Evolutionary conservation across 2,888 invertebrate species (phyloP).

Genomic region (Phaedon cochleariae): DNA sequence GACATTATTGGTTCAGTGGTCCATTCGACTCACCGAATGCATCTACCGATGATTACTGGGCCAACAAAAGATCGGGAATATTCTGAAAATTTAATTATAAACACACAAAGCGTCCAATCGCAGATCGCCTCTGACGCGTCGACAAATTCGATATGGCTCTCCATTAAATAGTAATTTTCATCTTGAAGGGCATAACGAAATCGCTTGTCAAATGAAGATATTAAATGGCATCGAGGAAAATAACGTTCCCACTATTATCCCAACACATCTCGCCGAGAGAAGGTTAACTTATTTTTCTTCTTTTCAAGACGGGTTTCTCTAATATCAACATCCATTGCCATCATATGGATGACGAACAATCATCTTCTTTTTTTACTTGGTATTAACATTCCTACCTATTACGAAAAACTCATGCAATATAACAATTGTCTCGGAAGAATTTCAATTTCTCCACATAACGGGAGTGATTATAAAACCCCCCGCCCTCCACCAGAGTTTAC

Average conservation of each 20-base stretch:
- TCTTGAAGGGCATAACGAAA: conserved; percentile 38
- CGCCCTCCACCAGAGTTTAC: no score
- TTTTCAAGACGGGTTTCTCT: conserved; percentile 5
- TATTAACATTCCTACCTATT: no score
- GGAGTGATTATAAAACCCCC: no score
- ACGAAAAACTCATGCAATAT: no score
- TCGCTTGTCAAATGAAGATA: conserved; percentile 44
- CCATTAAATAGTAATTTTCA: conserved; percentile 33
- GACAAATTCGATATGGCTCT: conserved; percentile 30
- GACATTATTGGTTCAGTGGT: not conserved
- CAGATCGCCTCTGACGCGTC: conserved; percentile 23
- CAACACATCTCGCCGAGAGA: conserved; percentile 8
- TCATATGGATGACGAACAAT: no score
- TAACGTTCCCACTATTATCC: conserved; percentile 11
- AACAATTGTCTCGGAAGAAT: no score
- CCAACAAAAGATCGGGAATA: conserved; percentile 19
- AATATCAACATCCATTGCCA: not conserved
- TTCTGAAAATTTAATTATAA: conserved; percentile 27
- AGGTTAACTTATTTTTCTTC: not conserved
- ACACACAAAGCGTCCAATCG: conserved; percentile 27
- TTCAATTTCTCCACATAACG: no score
- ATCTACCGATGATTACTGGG: not conserved
- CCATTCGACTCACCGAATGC: not conserved
- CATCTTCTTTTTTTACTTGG: no score
- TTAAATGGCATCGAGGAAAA: conserved; percentile 35